Percentiles rank a stretch among this genome's conserved stretches.
These are phyloP conservation scores for Epizoanthus rinbou DNA, from an alignment of 92 coral and sea anemone genomes.

Conservation along the genomic window DNA sequence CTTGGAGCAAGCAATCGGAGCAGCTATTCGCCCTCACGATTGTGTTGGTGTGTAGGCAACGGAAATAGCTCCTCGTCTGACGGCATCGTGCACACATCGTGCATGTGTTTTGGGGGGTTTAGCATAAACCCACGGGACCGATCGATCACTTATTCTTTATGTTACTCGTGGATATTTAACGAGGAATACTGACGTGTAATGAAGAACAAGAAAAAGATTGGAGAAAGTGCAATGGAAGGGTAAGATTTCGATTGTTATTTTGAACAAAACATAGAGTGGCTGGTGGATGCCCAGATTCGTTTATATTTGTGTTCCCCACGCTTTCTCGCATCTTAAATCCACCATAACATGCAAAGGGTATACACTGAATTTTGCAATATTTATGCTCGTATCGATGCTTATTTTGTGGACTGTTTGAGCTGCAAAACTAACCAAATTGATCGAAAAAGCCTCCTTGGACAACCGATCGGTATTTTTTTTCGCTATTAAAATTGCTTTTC, in stretches of 20 bases:
- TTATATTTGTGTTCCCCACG: neutral
- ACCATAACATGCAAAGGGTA: neutral
- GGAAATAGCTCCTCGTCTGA: conserved; percentile 38
- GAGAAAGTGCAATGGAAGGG: conserved; percentile 39
- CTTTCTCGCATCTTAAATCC: conserved; percentile 14
- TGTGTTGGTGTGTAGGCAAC: conserved; percentile 41
- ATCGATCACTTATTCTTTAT: conserved; percentile 32
- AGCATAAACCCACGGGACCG: conserved; percentile 49
- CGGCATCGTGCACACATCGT: conserved; percentile 41
- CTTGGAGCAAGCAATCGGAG: conserved; percentile 4
- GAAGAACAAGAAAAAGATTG: conserved; percentile 36
- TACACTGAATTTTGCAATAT: neutral
- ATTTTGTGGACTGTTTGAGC: conserved; percentile 2
- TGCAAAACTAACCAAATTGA: neutral
- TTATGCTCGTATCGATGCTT: neutral
- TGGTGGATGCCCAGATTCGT: conserved; percentile 26
- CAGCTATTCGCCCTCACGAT: conserved; percentile 10
- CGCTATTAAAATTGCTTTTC: neutral
- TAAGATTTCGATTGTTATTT: conserved; percentile 6
- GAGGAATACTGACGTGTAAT: conserved; percentile 20
- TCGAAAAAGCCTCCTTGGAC: too few species aligned
- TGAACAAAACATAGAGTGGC: neutral
- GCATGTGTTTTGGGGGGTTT: conserved; percentile 30
- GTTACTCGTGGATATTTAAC: conserved; percentile 25
- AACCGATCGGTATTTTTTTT: neutral